These are phyloP conservation scores for Nylanderia fulva DNA, from an alignment of 1,140 invertebrate species.

Conservation along the genomic window DNA sequence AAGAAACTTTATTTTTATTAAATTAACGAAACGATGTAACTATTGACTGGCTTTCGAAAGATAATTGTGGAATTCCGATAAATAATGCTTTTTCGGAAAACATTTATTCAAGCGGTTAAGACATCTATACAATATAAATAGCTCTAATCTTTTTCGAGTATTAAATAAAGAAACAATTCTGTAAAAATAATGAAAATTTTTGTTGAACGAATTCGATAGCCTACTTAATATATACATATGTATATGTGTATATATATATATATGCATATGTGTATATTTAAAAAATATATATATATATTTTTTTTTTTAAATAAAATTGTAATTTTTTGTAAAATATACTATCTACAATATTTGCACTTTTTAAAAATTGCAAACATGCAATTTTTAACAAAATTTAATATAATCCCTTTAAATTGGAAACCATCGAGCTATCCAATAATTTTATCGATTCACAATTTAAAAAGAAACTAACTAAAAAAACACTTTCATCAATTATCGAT, in stretches of 20 bases:
- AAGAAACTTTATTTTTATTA: not conserved
- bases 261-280: not conserved
- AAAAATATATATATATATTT: not conserved
- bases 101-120: conserved; percentile 38
- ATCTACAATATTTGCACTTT: not conserved
- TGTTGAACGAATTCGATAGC: not conserved
- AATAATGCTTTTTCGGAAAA: conserved; percentile 31
- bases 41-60: not conserved
- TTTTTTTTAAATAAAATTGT: conserved; percentile 6
- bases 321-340: not conserved
- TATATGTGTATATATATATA: not conserved
- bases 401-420: not conserved
- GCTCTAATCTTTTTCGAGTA: not conserved
- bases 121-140: conserved; percentile 32
- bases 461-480: conserved; percentile 19
- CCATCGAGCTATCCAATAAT: conserved; percentile 1
- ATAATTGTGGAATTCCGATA: not conserved
- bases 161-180: not conserved
- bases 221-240: not conserved
- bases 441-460: not conserved
- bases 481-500: not conserved
- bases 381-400: not conserved
- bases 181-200: not conserved
- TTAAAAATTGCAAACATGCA: not conserved
- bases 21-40: not conserved